Evolutionary conservation across 2,113 vertebrate genomes (phyloP), one percentile per base, ranked within the genome.

Genomic region (Mirza zaza): DNA sequence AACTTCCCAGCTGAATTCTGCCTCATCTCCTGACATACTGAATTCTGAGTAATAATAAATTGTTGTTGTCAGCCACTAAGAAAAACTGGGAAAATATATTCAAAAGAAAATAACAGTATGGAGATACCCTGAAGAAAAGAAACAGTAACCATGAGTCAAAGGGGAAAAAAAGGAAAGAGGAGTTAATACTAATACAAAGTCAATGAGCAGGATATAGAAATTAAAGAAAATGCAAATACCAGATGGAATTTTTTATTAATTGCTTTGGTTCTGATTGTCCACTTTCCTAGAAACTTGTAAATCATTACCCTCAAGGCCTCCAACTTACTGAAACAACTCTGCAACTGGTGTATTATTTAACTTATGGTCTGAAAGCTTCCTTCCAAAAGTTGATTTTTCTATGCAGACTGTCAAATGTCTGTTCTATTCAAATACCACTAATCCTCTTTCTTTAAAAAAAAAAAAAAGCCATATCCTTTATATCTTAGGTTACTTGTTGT

Each of bases 351-450:
- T 99, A 1, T 99, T 98, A 90, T 99, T 99, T 95, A 99, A 97
- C 88, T 99, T 99, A 96, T 99, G 99, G 96, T 99, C 99, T 0
- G 99, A 99, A 98, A 99, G 97, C 98, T 99, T 99, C 97, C 99
- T 99, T 96, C 99, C 99, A 67, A 99, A 98, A 61, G 98, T 98
- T 3, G 98, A 98, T 36, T 99, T 99, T 94, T 99, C 98, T 0
- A 48, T 0, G 4, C 7, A 79, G n/a, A 55, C 4, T 21, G 73
- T 36, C 42, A 87, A 76, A 77, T 73, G 45, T 82, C 85, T 94
- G 39, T 36, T 84, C 48, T 80, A 59, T 34, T 73, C 34, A 83
- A 61, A 4, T 25, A 57, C 13, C 50, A 61, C 27, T 57, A 76
- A 75, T 86, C 73, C 9, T 14, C 23, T 79, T 86, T 80, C 59